Percentiles rank a stretch among this genome's conserved stretches.
phyloP scores from a whole-genome alignment of 2,888 invertebrate species.

The Cataglyphis rosenhaueri region DNA sequence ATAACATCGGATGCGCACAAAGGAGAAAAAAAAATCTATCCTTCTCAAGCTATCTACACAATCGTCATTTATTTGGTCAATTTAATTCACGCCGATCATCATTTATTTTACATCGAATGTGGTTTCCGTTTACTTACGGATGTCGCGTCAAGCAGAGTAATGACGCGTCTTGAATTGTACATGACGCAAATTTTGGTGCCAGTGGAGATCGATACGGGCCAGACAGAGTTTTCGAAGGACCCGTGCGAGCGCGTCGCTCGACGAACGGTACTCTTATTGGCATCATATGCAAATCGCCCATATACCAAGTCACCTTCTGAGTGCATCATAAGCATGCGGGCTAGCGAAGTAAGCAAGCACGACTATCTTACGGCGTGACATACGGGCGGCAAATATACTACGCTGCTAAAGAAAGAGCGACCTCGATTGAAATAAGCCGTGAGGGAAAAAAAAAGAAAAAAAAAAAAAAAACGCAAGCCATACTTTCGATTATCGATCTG shows the following conservation, averaged over 20 bases:
- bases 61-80: constrained; percentile 29
- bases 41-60: constrained; percentile 1
- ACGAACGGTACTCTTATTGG: constrained; percentile 76
- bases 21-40: background rate
- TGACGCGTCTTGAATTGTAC: constrained; percentile 38
- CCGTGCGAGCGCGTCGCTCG: constrained; percentile 56
- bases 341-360: constrained; percentile 75
- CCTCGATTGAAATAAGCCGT: constrained; percentile 55
- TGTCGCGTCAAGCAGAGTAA: background rate
- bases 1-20: constrained; percentile 63
- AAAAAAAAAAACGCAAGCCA: constrained; percentile 57
- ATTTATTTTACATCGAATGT: background rate
- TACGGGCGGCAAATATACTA: constrained; percentile 84
- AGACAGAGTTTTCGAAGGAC: constrained; percentile 30
- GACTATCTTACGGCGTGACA: constrained; percentile 81
- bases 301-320: constrained; percentile 82
- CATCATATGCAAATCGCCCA: constrained; percentile 84
- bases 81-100: constrained; percentile 13
- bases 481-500: constrained; percentile 57
- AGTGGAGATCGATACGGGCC: constrained; percentile 40
- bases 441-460: constrained; percentile 58
- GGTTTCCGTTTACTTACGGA: background rate
- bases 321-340: constrained; percentile 83
- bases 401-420: constrained; percentile 72
- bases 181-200: background rate